These are phyloP conservation scores for Galeopterus variegatus DNA, from an alignment of 2,113 vertebrate genomes.

Conservation along the genomic window DNA sequence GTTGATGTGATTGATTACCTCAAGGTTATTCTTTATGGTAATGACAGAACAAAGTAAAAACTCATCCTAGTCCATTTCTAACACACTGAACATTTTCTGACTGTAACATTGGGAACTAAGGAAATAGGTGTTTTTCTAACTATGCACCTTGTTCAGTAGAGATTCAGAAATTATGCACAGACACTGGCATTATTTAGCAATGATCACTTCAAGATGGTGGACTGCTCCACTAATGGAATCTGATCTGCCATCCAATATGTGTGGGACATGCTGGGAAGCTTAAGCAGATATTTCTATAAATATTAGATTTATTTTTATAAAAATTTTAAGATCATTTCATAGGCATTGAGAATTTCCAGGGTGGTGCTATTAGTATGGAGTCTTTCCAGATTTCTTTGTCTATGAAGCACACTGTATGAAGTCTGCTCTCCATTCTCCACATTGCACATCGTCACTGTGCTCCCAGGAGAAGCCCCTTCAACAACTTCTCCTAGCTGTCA, in stretches of 20 bases:
- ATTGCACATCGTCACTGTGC: not conserved
- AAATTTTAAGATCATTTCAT: not conserved
- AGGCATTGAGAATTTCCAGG: not conserved
- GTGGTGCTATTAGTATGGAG: too few species aligned
- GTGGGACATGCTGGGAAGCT: not conserved
- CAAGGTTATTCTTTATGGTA: constrained; percentile 61
- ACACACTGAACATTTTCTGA: constrained; percentile 1
- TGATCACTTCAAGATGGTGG: not conserved
- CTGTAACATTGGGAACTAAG: not conserved
- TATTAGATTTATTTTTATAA: not conserved
- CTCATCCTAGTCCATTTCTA: not conserved
- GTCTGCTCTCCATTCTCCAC: not conserved
- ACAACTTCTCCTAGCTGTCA: not conserved
- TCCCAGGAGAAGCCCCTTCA: not conserved
- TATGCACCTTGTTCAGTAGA: not conserved
- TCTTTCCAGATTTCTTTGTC: not conserved
- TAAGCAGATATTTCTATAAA: not conserved
- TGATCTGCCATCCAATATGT: not conserved
- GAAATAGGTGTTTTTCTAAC: constrained; percentile 6
- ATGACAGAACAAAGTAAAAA: constrained; percentile 59
- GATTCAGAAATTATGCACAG: not conserved
- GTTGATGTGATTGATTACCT: constrained; percentile 67
- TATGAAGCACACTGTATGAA: not conserved
- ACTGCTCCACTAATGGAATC: not conserved
- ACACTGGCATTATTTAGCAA: not conserved